Base-by-base conservation (phyloP, 2,797 vertebrate species). In the Podarcis siculus region DNA sequence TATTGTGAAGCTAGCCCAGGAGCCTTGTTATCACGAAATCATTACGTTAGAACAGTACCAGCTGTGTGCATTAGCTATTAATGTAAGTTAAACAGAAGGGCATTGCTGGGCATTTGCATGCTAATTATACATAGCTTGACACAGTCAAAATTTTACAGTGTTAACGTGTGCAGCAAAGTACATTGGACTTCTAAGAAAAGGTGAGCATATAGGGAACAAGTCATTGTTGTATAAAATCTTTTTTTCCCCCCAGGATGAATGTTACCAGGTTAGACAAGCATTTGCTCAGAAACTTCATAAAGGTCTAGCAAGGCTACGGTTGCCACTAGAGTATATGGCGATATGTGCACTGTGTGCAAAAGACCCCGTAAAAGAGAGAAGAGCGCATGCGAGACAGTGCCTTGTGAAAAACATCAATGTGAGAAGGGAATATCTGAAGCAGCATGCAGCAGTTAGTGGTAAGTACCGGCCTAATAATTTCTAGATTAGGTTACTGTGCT, bases 1-100 rank as follows among this genome's bases (percentile, higher is more conserved):
- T 58, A 95, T 99, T 93, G 97, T 99, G 93, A 99, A 99, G 96
- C 95, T 99, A 94, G 98, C 99, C 19, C 99, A 99, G 94, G 99
- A 99, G 91, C 99, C 99, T 30, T 99, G 99, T 96, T 99, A 99
- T 92, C 99, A 99, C 10, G 98, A 99, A 97, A 99, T 99, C 96
- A 98, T 99, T 97, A 99, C 98, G 0, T 96, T 99, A 96, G 98
- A 99, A 94, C 99, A 99, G 73, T 99, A 99, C 95, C 98, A 99
- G 96, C 98, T 99, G 64, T 99, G 98, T 79, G 98, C 98, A 0
- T 97, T 99, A 49, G 98, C 99, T 93, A 99, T 99, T 95, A 99
- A 99, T 67, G 99, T 99, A 97, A 98, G 98, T 88, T 55, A 92
- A 87, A 90, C 82, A 82, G 85, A 86, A 17, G 64, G n/a, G 67